Percentiles rank a stretch among this genome's conserved stretches.
Evolutionary conservation across 53 echinoderm and acorn worm genomes (phyloP).

Genomic region (Stichopus horrens): DNA sequence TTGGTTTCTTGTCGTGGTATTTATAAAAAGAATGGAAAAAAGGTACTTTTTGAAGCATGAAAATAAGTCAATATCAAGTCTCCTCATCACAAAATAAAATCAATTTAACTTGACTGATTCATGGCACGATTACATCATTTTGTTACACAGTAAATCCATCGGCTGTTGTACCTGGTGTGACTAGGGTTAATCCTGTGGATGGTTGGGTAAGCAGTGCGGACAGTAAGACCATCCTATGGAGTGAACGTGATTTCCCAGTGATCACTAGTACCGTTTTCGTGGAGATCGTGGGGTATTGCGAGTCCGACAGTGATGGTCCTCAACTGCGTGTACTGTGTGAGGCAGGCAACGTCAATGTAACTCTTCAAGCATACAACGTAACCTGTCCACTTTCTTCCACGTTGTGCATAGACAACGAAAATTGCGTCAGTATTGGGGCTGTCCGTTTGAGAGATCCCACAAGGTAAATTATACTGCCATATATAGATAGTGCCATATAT

Average conservation of each 20-base stretch:
- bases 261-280: not conserved
- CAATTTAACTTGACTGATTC: no score
- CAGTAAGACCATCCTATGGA: not conserved
- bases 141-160: not conserved
- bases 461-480: not conserved
- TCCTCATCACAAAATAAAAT: no score
- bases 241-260: not conserved
- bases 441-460: not conserved
- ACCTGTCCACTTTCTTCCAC: not conserved
- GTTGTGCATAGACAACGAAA: not conserved
- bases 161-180: not conserved
- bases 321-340: not conserved
- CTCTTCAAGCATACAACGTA: not conserved
- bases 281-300: not conserved
- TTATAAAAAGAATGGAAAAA: no score
- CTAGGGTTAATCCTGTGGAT: not conserved
- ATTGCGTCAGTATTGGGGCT: constrained; percentile 2
- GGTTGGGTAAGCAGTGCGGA: not conserved
- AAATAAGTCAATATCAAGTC: no score
- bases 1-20: no score
- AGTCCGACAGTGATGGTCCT: not conserved
- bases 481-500: no score
- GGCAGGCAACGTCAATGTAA: not conserved
- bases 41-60: no score
- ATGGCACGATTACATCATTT: no score